Evolutionary conservation across 2,888 invertebrate genomes (phyloP).

Genomic region (Harpalus rufipes): DNA sequence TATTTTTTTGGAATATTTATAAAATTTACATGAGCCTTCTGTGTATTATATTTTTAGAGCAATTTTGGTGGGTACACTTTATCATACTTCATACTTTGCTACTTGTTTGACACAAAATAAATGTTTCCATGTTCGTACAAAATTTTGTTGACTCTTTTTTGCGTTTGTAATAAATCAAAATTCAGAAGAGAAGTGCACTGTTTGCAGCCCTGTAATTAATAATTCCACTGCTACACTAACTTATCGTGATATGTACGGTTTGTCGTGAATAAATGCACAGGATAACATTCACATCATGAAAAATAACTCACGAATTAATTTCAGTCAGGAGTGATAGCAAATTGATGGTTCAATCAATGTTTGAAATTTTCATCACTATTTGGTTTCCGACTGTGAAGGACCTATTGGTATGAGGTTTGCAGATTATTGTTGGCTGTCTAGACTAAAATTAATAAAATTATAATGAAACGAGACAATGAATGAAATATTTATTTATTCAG

Average conservation of each 20-base stretch:
- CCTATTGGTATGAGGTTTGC: no score
- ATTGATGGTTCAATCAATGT: conserved; percentile 31
- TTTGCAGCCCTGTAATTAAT: conserved; percentile 47
- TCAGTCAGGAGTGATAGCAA: conserved; percentile 61
- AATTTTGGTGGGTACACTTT: not conserved
- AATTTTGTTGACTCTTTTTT: not conserved
- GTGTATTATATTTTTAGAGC: no score
- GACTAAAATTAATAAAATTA: no score
- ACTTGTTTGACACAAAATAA: not conserved
- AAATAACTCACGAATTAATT: conserved; percentile 60
- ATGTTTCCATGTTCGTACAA: not conserved
- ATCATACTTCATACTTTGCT: not conserved
- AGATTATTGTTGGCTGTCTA: no score
- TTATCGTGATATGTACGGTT: conserved; percentile 52
- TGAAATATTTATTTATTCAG: no score
- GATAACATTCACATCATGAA: conserved; percentile 58
- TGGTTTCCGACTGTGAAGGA: no score
- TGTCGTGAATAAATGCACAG: conserved; percentile 62
- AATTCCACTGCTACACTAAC: conserved; percentile 44
- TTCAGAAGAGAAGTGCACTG: conserved; percentile 4
- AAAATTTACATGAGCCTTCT: no score
- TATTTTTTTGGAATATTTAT: no score
- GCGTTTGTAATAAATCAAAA: not conserved
- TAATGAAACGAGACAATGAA: no score
- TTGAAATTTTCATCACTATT: not conserved